A percentile compares a stretch with the other conserved stretches of the same genome.
These are phyloP conservation scores for Meandrina meandrites DNA, from an alignment of 92 coral and sea anemone genomes.

Conservation along the genomic window DNA sequence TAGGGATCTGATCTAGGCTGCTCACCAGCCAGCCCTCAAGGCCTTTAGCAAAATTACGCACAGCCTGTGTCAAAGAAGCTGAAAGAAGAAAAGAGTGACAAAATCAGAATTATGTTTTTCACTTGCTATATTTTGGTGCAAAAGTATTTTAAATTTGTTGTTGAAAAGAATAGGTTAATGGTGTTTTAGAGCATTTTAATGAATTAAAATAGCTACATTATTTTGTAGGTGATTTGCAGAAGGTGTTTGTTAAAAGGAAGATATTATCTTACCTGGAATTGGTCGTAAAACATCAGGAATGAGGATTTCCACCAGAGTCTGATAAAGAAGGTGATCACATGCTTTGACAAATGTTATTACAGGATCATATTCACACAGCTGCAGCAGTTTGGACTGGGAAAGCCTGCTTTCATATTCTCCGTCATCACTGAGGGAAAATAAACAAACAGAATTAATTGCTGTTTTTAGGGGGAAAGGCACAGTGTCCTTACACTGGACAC, in stretches of 20 bases:
- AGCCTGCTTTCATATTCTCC: conserved; percentile 85
- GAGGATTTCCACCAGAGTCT: conserved; percentile 92
- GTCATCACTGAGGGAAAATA: conserved; percentile 68
- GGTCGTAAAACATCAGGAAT: conserved; percentile 98
- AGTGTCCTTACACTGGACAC: background rate
- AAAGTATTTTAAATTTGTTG: no score
- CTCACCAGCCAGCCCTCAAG: conserved; percentile 91
- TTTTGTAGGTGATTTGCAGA: background rate
- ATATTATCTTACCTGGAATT: conserved; percentile 77
- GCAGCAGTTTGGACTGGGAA: conserved; percentile 81
- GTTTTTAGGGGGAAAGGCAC: background rate
- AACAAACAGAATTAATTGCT: background rate
- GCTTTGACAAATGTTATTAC: conserved; percentile 82
- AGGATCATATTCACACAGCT: conserved; percentile 91
- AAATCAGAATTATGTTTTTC: background rate
- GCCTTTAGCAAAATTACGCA: conserved; percentile 98
- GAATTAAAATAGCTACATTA: background rate
- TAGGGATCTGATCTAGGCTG: conserved; percentile 88
- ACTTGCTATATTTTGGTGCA: background rate
- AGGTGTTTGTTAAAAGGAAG: background rate
- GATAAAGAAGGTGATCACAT: conserved; percentile 91
- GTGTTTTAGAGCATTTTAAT: no score
- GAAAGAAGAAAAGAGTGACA: background rate
- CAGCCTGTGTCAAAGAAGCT: conserved; percentile 99
- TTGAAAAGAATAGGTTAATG: no score